Evolutionary conservation across 2,888 invertebrate genomes (phyloP).

Genomic region (Patella pellucida): DNA sequence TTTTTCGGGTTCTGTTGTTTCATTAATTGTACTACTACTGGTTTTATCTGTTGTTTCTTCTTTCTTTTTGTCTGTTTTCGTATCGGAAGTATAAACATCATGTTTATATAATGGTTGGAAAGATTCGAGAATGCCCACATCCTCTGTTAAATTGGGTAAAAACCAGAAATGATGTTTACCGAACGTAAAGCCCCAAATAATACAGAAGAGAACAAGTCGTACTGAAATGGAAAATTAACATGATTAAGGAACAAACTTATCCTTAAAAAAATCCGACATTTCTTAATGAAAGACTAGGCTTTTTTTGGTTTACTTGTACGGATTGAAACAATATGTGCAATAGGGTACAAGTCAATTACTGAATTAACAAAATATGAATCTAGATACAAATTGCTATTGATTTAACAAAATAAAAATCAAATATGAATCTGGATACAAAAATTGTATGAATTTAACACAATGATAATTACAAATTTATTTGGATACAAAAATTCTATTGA

Average conservation of each 20-base stretch:
- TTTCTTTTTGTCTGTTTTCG: neutral
- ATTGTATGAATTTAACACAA: no score
- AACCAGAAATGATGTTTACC: conserved; percentile 97
- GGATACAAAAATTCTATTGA: no score
- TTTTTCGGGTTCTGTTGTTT: neutral
- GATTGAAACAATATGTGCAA: no score
- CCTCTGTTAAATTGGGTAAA: conserved; percentile 98
- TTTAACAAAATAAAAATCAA: no score
- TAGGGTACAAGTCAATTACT: no score
- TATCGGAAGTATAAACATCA: conserved; percentile 28
- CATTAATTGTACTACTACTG: neutral
- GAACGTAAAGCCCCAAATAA: conserved; percentile 88
- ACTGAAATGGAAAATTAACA: conserved; percentile 72
- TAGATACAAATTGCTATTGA: no score
- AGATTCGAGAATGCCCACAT: conserved; percentile 98
- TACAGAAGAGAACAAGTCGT: conserved; percentile 90
- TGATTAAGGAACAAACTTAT: neutral
- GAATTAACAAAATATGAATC: no score
- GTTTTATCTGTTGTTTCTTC: neutral
- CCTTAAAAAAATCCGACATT: conserved; percentile 5
- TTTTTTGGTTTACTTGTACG: no score
- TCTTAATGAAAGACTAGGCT: neutral
- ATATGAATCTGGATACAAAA: no score
- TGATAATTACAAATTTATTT: no score
- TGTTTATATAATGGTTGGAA: conserved; percentile 93